Conservation (phyloP, 1,140 invertebrate genomes). For the Micrasema longulum region DNA sequence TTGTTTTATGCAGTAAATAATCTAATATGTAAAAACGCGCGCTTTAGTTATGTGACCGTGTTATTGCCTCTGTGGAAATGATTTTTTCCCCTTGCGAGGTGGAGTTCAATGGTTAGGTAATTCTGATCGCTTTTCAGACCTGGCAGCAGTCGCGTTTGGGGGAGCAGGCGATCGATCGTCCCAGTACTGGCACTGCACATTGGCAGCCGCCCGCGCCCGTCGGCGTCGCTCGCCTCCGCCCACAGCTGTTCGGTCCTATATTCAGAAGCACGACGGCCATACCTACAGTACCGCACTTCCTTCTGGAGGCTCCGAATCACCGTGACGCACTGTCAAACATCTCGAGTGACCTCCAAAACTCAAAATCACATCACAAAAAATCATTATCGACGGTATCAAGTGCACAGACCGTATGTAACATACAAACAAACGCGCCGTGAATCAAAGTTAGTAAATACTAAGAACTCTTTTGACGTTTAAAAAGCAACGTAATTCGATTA, state of each 20-base stretch:
- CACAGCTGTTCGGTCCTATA: slow-evolving; percentile 38
- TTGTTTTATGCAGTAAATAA: no score
- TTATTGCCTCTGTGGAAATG: no score
- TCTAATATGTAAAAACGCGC: no score
- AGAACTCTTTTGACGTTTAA: no score
- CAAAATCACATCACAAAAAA: neutral
- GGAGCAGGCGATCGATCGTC: slow-evolving; percentile 12
- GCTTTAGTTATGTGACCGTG: no score
- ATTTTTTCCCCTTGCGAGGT: neutral
- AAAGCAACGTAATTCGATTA: no score
- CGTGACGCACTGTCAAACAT: slow-evolving; percentile 4
- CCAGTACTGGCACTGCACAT: slow-evolving; percentile 17
- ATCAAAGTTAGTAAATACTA: no score
- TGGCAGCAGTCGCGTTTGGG: neutral
- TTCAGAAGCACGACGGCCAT: slow-evolving; percentile 57
- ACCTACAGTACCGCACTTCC: neutral
- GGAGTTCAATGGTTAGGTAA: no score
- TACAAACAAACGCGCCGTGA: no score
- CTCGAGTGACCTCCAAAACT: slow-evolving; percentile 6
- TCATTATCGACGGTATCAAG: no score
- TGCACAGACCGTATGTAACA: no score
- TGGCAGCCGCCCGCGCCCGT: neutral
- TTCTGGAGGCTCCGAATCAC: slow-evolving; percentile 49
- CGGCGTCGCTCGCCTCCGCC: slow-evolving; percentile 46
- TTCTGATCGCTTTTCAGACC: neutral